Conservation (phyloP, 1,140 invertebrate genomes). For the Neomicropteryx cornuta region DNA sequence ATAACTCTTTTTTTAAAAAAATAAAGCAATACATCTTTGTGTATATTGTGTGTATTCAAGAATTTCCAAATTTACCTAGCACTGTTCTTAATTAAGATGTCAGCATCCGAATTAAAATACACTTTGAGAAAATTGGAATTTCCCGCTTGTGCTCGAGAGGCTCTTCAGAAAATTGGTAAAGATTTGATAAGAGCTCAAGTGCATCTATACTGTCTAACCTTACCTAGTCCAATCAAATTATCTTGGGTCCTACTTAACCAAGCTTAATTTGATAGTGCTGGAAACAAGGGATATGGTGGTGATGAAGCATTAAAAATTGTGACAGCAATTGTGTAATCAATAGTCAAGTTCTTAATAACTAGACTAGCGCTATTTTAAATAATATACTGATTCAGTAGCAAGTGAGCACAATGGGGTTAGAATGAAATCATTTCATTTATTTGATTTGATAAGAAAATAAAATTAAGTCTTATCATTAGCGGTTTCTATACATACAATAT, state of each 20-base stretch:
- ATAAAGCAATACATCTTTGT: too few relatives aligned
- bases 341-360: background rate
- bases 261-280: conserved; percentile 1
- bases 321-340: background rate
- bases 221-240: background rate
- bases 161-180: conserved; percentile 29
- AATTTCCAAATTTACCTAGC: background rate
- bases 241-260: background rate
- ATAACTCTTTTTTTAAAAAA: too few relatives aligned
- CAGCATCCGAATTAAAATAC: conserved; percentile 33
- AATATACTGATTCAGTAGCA: too few relatives aligned
- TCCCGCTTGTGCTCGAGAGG: conserved; percentile 32
- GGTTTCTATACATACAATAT: too few relatives aligned
- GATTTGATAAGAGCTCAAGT: conserved; percentile 2
- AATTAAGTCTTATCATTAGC: too few relatives aligned
- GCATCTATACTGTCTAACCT: conserved; percentile 4
- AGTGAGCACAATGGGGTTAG: too few relatives aligned
- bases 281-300: background rate
- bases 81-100: conserved; percentile 19
- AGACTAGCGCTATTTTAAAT: too few relatives aligned
- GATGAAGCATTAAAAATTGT: too few relatives aligned
- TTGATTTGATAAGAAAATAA: too few relatives aligned
- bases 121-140: conserved; percentile 33
- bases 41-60: too few relatives aligned
- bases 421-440: too few relatives aligned